These are phyloP conservation scores for Echinops telfairi DNA, from an alignment of 2,113 vertebrate species.

Conservation along the genomic window DNA sequence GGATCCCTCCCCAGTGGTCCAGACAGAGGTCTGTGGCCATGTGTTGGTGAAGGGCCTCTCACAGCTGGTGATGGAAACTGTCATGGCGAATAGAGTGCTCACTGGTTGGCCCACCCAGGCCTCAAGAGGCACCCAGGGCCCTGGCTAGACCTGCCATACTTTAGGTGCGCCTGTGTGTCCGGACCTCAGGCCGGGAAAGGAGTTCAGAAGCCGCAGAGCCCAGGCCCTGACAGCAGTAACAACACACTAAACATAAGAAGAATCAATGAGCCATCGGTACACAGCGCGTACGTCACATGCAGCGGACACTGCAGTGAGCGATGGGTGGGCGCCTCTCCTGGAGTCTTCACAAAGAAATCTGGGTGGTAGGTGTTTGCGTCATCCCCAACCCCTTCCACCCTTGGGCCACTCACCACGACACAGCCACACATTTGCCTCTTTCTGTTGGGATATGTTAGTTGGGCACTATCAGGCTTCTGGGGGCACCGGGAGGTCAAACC, in stretches of 20 bases:
- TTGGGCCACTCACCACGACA: neutral
- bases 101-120: too few species aligned
- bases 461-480: neutral
- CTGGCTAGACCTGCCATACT: neutral
- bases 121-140: too few species aligned
- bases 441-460: neutral
- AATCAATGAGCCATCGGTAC: rapidly evolving
- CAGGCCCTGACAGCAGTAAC: neutral
- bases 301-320: rapidly evolving
- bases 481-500: neutral
- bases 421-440: neutral
- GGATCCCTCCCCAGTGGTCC: neutral
- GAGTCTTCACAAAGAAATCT: neutral
- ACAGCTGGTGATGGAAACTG: too few species aligned
- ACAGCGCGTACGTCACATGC: rapidly evolving
- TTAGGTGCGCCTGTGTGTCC: neutral
- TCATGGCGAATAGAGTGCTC: neutral
- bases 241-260: neutral
- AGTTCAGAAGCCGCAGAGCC: neutral
- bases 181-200: neutral
- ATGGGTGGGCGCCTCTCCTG: neutral
- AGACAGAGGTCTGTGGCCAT: neutral
- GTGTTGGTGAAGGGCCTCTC: neutral
- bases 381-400: too few species aligned
- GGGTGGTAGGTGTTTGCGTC: neutral